Percentiles rank a stretch among this genome's conserved stretches.
phyloP scores from a whole-genome alignment of 2,797 vertebrate genomes.

The Epinephelus coioides region DNA sequence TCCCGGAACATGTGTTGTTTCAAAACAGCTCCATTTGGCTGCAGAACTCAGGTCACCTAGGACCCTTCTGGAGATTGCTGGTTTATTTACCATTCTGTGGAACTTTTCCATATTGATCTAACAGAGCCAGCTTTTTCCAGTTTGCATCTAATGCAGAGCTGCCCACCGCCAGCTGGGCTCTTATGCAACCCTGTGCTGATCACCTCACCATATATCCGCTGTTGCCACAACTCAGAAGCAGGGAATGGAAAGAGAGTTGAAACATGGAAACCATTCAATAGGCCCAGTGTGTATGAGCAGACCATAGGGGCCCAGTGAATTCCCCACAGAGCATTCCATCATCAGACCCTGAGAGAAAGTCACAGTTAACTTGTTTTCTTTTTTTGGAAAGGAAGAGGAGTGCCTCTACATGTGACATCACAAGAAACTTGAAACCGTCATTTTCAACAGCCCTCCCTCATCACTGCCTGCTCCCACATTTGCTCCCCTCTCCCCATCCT shows the following conservation, averaged over 20 bases:
- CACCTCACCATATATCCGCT: slow-evolving; percentile 42
- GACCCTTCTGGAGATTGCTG: not conserved
- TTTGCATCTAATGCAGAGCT: slow-evolving; percentile 12
- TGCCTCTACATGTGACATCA: slow-evolving; percentile 82
- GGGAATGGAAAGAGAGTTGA: not conserved
- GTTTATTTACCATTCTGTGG: slow-evolving; percentile 43
- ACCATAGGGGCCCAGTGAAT: slow-evolving; percentile 2
- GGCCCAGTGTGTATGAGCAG: slow-evolving; percentile 20
- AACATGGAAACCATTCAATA: slow-evolving; percentile 43
- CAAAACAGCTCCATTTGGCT: not conserved
- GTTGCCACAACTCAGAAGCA: not conserved
- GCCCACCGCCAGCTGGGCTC: slow-evolving; percentile 22
- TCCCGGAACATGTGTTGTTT: slow-evolving; percentile 37
- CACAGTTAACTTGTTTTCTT: slow-evolving; percentile 21
- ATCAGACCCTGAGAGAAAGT: slow-evolving; percentile 36
- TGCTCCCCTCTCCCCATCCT: slow-evolving; percentile 65
- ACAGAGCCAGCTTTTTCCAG: slow-evolving; percentile 39
- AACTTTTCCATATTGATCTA: slow-evolving; percentile 40
- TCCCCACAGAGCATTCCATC: slow-evolving; percentile 43
- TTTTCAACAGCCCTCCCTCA: slow-evolving; percentile 71
- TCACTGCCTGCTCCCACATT: slow-evolving; percentile 68
- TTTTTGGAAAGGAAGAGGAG: slow-evolving; percentile 65
- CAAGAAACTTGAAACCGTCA: slow-evolving; percentile 82
- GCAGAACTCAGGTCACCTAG: slow-evolving; percentile 2
- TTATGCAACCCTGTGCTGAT: slow-evolving; percentile 58